Conservation (phyloP, 2,797 vertebrate species). For the Notoglanidium macrostoma region DNA sequence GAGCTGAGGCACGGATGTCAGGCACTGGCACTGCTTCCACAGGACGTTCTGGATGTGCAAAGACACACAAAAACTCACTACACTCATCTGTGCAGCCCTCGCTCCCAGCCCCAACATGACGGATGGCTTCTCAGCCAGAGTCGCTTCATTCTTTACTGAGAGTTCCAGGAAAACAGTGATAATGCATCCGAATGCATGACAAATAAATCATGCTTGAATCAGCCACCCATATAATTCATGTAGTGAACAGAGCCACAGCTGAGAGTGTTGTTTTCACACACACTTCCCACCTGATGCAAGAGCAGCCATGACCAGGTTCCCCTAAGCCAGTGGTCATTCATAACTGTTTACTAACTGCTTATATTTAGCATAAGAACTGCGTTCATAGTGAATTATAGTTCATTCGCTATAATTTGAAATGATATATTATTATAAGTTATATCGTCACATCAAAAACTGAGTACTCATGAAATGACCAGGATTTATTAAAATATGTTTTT, state of each 20-base stretch:
- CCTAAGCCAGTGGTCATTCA: neutral
- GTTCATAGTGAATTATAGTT: neutral
- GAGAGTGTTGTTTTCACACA: slow-evolving; percentile 44
- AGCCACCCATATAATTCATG: slow-evolving; percentile 40
- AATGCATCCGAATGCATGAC: slow-evolving; percentile 55
- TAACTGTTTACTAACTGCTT: neutral
- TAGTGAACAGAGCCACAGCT: slow-evolving; percentile 48
- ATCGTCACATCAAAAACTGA: neutral
- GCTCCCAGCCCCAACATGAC: slow-evolving; percentile 36
- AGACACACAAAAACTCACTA: slow-evolving; percentile 11
- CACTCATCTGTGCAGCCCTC: slow-evolving; percentile 22
- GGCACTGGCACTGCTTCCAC: neutral
- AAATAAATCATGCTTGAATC: slow-evolving; percentile 53
- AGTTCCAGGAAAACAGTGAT: slow-evolving; percentile 51
- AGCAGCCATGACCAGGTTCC: slow-evolving; percentile 2
- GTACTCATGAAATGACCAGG: neutral
- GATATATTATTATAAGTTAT: neutral
- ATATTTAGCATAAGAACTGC: neutral
- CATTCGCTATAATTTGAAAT: neutral
- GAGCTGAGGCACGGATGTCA: neutral
- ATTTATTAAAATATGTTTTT: neutral
- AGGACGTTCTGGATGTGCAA: slow-evolving; percentile 19
- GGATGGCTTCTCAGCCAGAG: slow-evolving; percentile 46
- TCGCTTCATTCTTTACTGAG: slow-evolving; percentile 50
- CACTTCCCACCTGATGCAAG: slow-evolving; percentile 40